phyloP scores from a whole-genome alignment of 2,888 invertebrate genomes.

The Cerastis rubricosa region DNA sequence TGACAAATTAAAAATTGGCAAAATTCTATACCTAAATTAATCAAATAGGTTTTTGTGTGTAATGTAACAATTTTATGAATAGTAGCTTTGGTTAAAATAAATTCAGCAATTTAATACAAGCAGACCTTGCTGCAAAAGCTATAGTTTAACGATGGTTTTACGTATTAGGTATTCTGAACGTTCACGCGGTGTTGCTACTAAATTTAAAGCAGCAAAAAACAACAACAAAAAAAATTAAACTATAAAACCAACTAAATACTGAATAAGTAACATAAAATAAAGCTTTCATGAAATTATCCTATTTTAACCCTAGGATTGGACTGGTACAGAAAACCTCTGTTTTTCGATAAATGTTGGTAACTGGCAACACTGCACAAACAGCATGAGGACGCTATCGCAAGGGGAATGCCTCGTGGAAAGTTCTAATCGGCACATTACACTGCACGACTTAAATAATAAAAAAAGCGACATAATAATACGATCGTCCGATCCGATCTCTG shows the following conservation, averaged over 20 bases:
- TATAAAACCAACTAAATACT: not conserved
- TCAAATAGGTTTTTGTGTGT: not conserved
- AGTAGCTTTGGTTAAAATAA: not conserved
- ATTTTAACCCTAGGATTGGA: not conserved
- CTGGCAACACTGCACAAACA: conserved; percentile 14
- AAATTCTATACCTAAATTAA: too few species aligned
- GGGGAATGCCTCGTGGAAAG: conserved; percentile 56
- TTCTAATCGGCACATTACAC: conserved; percentile 24
- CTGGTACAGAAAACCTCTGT: not conserved
- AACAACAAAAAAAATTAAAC: not conserved
- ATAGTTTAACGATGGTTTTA: too few species aligned
- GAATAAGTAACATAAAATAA: not conserved
- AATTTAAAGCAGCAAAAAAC: not conserved
- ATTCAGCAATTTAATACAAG: not conserved
- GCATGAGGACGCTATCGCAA: conserved; percentile 17
- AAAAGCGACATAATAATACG: not conserved
- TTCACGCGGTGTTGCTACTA: conserved; percentile 22
- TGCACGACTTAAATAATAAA: conserved; percentile 16
- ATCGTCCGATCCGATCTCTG: not conserved
- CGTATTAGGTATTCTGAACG: conserved; percentile 40
- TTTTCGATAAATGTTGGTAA: conserved; percentile 6
- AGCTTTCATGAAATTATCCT: not conserved
- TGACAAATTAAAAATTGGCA: too few species aligned
- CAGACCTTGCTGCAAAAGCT: not conserved
- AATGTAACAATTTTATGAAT: not conserved